Percentiles rank a stretch among this genome's conserved stretches.
Evolutionary conservation across 2,888 invertebrate genomes (phyloP).

Genomic region (Apamea sordens): DNA sequence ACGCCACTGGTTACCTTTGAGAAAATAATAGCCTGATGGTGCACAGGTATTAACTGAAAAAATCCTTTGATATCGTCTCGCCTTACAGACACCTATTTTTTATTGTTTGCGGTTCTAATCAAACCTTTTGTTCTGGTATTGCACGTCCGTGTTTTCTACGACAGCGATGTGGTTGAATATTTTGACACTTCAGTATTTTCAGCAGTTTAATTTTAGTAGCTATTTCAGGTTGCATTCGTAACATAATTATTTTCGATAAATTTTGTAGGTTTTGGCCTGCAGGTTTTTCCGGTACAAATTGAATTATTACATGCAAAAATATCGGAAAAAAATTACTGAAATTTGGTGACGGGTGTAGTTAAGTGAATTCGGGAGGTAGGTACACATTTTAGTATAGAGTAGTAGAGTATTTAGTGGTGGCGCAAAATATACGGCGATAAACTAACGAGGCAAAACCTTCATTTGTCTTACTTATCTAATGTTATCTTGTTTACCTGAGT

Average conservation of each 20-base stretch:
- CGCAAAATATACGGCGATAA: conserved; percentile 23
- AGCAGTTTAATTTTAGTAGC: not conserved
- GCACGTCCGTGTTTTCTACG: not conserved
- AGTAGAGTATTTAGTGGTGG: not conserved
- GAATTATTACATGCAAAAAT: not conserved
- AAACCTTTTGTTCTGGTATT: conserved; percentile 1
- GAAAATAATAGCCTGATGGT: not conserved
- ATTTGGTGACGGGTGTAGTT: not conserved
- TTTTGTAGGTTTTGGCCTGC: not conserved
- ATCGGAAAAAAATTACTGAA: not conserved
- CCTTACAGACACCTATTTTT: conserved; percentile 2
- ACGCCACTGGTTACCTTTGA: conserved; percentile 19
- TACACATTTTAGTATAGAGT: not conserved
- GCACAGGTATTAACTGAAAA: not conserved
- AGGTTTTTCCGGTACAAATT: not conserved
- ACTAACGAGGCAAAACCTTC: conserved; percentile 30
- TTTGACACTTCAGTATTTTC: not conserved
- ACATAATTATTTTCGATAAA: not conserved
- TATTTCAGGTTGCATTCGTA: not conserved
- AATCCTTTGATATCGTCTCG: conserved; percentile 14
- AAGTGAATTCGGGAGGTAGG: not conserved
- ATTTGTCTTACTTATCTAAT: conserved; percentile 42
- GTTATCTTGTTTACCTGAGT: conserved; percentile 27
- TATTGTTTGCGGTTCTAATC: conserved; percentile 14
- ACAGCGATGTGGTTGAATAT: not conserved